Base-by-base conservation (phyloP, 2,888 invertebrate genomes). In the Hirtodrosophila cameraria region DNA sequence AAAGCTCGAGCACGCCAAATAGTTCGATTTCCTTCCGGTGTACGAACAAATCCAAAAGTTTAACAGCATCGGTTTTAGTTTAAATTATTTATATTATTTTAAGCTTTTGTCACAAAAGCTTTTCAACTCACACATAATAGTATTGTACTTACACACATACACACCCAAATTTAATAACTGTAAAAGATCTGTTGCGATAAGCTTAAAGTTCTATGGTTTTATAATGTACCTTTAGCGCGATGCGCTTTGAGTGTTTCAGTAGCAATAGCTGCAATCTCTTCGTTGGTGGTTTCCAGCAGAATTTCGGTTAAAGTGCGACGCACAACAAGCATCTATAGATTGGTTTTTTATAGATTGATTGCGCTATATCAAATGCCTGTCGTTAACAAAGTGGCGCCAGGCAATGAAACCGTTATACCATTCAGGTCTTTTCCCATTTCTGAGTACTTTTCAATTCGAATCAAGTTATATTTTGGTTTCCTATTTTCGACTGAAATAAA, bases 291-390 rank as follows among this genome's bases (percentile, higher is more conserved):
- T 91, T 97, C 97, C 84, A 99, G 93, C 64, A 99, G 93, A 87
- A 99, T 95, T 92, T 98, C 97, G 23, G 99, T 99, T 91, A 99
- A 93, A 77, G 96, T 95, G 66, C 95, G 93, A 63, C 98, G 94
- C 46, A 98, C 96, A 88, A 94, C 94, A 89, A 96, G 91, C 96
- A 98, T 97, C 96, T 96, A 91, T 55, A 75, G 72, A 68, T 66
- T 65, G 60, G 63, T 60, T 67, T 68, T 73, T 71, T 50, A 78
- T 54, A 65, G 55, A 69, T 75, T 84, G 64, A 49, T 71, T 75
- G 57, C 45, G 50, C 62, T 50, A 28, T 39, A 39, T 59, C 13
- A 53, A 58, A 63, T 43, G 25, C 31, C 48, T 53, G 4, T 25
- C 38, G 39, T 30, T 55, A 73, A 49, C 50, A 67, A 72, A 43